phyloP scores from a whole-genome alignment of 2,888 invertebrate species.

The Drepanosiphum platanoidis region DNA sequence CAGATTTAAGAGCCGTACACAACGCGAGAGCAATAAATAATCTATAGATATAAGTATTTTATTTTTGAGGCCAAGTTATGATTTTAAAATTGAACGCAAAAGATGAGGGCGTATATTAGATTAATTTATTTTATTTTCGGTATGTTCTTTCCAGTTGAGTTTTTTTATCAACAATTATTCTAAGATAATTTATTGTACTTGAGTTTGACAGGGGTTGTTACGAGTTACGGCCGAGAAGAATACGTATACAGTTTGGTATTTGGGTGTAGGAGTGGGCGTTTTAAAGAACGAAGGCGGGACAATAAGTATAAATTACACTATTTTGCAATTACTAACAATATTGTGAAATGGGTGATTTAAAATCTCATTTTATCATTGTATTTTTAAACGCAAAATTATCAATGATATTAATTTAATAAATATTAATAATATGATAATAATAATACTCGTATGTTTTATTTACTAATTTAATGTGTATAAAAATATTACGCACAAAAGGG shows the following conservation, averaged over 20 bases:
- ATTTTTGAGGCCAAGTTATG: too few relatives aligned
- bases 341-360: slow-evolving; percentile 13
- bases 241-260: background rate
- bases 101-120: too few relatives aligned
- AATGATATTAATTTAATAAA: background rate
- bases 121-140: too few relatives aligned
- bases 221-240: background rate
- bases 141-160: too few relatives aligned
- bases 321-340: background rate
- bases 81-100: too few relatives aligned
- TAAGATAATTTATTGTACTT: too few relatives aligned
- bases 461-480: background rate
- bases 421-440: background rate
- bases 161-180: too few relatives aligned
- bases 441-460: background rate
- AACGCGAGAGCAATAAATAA: too few relatives aligned
- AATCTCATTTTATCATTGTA: background rate
- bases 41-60: too few relatives aligned
- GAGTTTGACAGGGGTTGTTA: too few relatives aligned
- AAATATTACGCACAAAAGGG: background rate
- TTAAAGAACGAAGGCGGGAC: slow-evolving; percentile 3
- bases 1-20: too few relatives aligned
- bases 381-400: background rate
- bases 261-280: slow-evolving; percentile 28
- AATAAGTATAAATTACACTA: slow-evolving; percentile 32